Percentiles rank a stretch among this genome's conserved stretches.
Conservation (phyloP, 1,140 invertebrate species). For the Pseudomyrmex flavicornis region DNA sequence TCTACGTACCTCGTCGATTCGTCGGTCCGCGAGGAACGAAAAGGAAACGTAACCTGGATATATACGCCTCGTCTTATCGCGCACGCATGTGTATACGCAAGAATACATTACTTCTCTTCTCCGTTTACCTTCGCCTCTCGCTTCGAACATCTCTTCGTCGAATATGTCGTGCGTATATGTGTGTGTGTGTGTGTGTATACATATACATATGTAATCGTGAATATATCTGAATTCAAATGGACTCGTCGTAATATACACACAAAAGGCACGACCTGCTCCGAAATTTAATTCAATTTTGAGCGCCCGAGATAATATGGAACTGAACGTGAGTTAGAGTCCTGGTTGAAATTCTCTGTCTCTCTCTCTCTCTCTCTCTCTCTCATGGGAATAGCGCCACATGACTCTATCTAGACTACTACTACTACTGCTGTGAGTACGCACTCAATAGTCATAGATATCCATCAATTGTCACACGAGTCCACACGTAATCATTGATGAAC, state of each 20-base stretch:
- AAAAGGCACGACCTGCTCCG: background rate
- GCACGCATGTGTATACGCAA: background rate
- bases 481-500: slow-evolving; percentile 5
- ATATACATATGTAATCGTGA: background rate
- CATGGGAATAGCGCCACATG: slow-evolving; percentile 41
- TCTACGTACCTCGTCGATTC: slow-evolving; percentile 41
- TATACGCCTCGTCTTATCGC: background rate
- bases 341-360: slow-evolving; percentile 47
- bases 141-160: background rate
- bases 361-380: slow-evolving; percentile 34
- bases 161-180: background rate
- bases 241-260: background rate
- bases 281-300: slow-evolving; percentile 43
- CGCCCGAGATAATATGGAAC: slow-evolving; percentile 31
- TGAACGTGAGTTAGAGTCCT: slow-evolving; percentile 7
- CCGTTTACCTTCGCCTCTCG: background rate
- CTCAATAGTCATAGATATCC: slow-evolving; percentile 8
- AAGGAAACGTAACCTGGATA: slow-evolving; percentile 8
- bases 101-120: background rate
- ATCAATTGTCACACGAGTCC: slow-evolving; percentile 39
- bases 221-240: background rate
- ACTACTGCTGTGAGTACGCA: slow-evolving; percentile 6
- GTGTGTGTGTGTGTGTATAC: too few relatives aligned
- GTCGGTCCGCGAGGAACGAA: slow-evolving; percentile 11
- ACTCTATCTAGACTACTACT: slow-evolving; percentile 8